These are phyloP conservation scores for Drosophila cognata DNA, from an alignment of 2,888 invertebrate genomes.

Conservation along the genomic window DNA sequence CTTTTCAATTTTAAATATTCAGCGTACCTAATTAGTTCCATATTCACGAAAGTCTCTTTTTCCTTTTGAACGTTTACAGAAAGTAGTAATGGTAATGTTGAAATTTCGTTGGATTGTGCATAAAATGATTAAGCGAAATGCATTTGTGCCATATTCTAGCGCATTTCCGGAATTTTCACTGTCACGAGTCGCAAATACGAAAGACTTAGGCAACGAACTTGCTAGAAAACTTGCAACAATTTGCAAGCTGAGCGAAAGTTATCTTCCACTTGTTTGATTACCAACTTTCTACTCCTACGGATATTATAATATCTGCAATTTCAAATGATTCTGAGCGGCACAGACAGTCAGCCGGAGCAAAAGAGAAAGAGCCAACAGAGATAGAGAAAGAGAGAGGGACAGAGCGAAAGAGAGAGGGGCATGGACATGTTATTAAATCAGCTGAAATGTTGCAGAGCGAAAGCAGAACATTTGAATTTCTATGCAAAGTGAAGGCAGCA, in stretches of 20 bases:
- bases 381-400: not conserved
- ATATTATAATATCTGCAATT: slow-evolving; percentile 75
- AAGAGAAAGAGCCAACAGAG: not conserved
- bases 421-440: slow-evolving; percentile 50
- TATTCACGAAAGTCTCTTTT: not conserved
- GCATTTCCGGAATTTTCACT: slow-evolving; percentile 48
- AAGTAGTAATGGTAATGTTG: not conserved
- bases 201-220: slow-evolving; percentile 73
- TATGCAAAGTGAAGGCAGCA: slow-evolving; percentile 41
- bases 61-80: not conserved
- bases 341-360: slow-evolving; percentile 1
- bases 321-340: slow-evolving; percentile 63
- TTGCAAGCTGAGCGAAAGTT: slow-evolving; percentile 73
- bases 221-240: slow-evolving; percentile 62
- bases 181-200: slow-evolving; percentile 41
- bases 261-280: slow-evolving; percentile 69
- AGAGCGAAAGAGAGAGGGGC: not conserved
- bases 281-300: slow-evolving; percentile 72
- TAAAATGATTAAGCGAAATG: slow-evolving; percentile 6
- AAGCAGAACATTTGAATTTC: slow-evolving; percentile 70
- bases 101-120: not conserved
- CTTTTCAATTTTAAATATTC: not conserved
- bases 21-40: not conserved
- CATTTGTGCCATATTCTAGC: slow-evolving; percentile 28
- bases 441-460: slow-evolving; percentile 62